Percentiles rank a stretch among this genome's conserved stretches.
These are phyloP conservation scores for Talpa occidentalis DNA, from an alignment of 2,113 vertebrate species.

Conservation along the genomic window DNA sequence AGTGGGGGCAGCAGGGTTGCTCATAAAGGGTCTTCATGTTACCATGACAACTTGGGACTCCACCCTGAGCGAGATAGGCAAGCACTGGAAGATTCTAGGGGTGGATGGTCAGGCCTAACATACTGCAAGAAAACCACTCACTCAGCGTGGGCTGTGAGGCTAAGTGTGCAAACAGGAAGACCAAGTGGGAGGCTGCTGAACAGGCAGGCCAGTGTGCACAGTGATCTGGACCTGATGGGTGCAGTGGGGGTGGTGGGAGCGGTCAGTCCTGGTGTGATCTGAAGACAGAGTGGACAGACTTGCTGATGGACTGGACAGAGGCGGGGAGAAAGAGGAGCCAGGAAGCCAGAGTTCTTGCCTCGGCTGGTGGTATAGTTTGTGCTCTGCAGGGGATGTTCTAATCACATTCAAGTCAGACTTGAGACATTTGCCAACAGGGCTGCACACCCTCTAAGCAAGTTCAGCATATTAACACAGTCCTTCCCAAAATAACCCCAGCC, in stretches of 20 bases:
- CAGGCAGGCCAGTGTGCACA: no score
- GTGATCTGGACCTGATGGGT: not conserved
- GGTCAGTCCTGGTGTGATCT: not conserved
- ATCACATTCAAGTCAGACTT: not conserved
- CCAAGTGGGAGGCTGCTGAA: accelerated
- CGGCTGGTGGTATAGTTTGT: not conserved
- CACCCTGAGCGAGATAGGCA: not conserved
- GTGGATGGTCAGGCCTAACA: not conserved
- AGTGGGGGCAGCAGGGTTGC: not conserved
- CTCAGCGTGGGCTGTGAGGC: not conserved
- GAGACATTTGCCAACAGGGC: not conserved
- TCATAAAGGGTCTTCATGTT: not conserved
- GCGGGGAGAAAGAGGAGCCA: not conserved
- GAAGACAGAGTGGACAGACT: not conserved
- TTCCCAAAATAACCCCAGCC: constrained; percentile 17
- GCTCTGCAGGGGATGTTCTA: not conserved
- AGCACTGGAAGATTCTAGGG: not conserved
- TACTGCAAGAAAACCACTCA: not conserved
- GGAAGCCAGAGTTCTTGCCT: not conserved
- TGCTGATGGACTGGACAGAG: not conserved
- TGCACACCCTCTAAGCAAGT: not conserved
- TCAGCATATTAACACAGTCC: not conserved
- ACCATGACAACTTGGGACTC: not conserved
- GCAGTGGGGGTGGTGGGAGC: not conserved
- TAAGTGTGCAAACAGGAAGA: not conserved